Evolutionary conservation across 2,888 invertebrate species (phyloP).

Genomic region (Nomada flava): DNA sequence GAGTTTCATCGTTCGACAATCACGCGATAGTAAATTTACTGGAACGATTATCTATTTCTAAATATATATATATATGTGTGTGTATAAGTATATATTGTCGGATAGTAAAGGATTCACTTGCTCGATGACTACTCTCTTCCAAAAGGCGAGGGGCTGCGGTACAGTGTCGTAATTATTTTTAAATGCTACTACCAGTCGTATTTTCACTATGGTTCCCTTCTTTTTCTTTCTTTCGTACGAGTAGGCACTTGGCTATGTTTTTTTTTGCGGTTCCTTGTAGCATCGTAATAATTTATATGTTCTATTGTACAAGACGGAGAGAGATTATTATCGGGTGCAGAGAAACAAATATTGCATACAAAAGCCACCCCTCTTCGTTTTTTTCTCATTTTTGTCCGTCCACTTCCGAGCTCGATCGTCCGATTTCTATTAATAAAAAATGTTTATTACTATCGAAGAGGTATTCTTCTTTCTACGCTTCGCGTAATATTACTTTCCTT

Average conservation of each 20-base stretch:
- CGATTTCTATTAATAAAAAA: constrained; percentile 26
- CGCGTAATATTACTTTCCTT: background rate
- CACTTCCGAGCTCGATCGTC: constrained; percentile 44
- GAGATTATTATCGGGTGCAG: constrained; percentile 14
- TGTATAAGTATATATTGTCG: constrained; percentile 77
- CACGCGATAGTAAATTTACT: constrained; percentile 51
- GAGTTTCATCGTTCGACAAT: constrained; percentile 58
- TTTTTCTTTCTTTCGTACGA: constrained; percentile 71
- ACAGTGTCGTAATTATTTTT: constrained; percentile 32
- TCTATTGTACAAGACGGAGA: constrained; percentile 65
- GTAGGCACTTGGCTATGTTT: constrained; percentile 83
- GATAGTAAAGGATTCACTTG: constrained; percentile 67
- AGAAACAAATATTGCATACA: constrained; percentile 48
- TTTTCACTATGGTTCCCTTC: constrained; percentile 61
- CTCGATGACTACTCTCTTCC: constrained; percentile 62
- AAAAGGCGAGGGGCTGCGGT: constrained; percentile 57
- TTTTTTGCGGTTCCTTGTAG: constrained; percentile 59
- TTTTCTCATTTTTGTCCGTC: constrained; percentile 8
- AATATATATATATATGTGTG: constrained; percentile 27
- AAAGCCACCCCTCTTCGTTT: constrained; percentile 50
- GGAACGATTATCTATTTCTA: constrained; percentile 66
- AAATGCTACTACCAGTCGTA: constrained; percentile 58
- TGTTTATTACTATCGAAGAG: constrained; percentile 6
- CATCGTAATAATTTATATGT: constrained; percentile 1
- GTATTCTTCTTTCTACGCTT: background rate